These are phyloP conservation scores for Cremastinae sp. DNA, from an alignment of 2,888 invertebrate genomes.

Conservation along the genomic window DNA sequence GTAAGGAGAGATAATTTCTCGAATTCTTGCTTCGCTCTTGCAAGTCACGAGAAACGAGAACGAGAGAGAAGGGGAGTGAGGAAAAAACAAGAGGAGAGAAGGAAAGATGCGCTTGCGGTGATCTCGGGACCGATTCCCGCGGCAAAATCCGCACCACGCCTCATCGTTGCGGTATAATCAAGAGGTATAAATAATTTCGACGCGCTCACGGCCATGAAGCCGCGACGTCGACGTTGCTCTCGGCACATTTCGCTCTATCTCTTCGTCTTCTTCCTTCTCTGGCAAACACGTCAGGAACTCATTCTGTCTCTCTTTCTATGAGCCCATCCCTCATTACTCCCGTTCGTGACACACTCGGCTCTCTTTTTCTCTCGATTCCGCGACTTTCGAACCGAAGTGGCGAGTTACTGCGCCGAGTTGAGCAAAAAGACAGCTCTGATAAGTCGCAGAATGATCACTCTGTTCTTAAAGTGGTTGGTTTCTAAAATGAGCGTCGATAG, in stretches of 20 bases:
- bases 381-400: background rate
- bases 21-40: constrained; percentile 49
- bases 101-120: constrained; percentile 26
- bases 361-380: background rate
- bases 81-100: too few relatives aligned
- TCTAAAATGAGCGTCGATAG: too few relatives aligned
- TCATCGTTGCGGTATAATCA: constrained; percentile 73
- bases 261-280: constrained; percentile 1
- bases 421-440: too few relatives aligned
- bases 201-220: constrained; percentile 71
- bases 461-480: too few relatives aligned
- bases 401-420: too few relatives aligned
- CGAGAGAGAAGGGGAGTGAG: constrained; percentile 39
- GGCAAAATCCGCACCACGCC: constrained; percentile 58
- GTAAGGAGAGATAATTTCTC: constrained; percentile 23
- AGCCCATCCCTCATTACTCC: background rate
- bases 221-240: constrained; percentile 63
- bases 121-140: constrained; percentile 12
- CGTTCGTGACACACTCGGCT: background rate
- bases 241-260: constrained; percentile 17
- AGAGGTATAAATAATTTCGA: constrained; percentile 77
- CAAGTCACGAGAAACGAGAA: constrained; percentile 54
- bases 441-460: too few relatives aligned
- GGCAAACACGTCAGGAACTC: constrained; percentile 4
- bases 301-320: constrained; percentile 3